phyloP scores from a whole-genome alignment of 2,797 vertebrate species.

The Lemur catta region DNA sequence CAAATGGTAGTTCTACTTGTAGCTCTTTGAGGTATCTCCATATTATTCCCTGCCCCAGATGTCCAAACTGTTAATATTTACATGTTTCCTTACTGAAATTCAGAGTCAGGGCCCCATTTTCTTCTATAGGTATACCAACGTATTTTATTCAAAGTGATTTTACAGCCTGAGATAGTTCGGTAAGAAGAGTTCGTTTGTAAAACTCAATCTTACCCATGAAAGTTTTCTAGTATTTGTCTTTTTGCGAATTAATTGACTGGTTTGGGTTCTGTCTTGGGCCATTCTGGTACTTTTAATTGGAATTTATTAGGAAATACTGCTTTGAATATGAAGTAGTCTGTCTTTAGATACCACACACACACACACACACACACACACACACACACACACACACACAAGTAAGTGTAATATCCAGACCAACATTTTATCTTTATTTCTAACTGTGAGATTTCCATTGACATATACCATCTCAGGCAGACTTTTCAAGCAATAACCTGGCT shows the following conservation, averaged over 20 bases:
- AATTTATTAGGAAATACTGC: not conserved
- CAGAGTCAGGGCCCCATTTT: rapidly evolving
- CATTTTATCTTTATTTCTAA: not conserved
- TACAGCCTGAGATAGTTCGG: not conserved
- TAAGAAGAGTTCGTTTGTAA: not conserved
- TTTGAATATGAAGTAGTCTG: not conserved
- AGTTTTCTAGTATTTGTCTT: not conserved
- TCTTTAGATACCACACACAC: not conserved
- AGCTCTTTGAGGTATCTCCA: too few relatives aligned
- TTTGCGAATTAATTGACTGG: not conserved
- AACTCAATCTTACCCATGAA: not conserved
- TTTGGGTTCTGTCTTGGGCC: not conserved
- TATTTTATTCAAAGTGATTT: not conserved
- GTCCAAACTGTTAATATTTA: not conserved
- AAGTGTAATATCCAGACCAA: not conserved
- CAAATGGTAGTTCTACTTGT: too few relatives aligned
- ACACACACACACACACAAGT: not conserved
- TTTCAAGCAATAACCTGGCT: not conserved
- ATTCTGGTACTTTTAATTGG: not conserved
- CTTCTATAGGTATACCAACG: too few relatives aligned
- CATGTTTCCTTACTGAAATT: not conserved
- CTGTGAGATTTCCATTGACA: not conserved
- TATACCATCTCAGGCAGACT: rapidly evolving
- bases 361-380: not conserved
- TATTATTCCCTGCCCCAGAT: rapidly evolving